phyloP scores from a whole-genome alignment of 1,140 invertebrate species.

The Pseudomyrmex concolor region DNA sequence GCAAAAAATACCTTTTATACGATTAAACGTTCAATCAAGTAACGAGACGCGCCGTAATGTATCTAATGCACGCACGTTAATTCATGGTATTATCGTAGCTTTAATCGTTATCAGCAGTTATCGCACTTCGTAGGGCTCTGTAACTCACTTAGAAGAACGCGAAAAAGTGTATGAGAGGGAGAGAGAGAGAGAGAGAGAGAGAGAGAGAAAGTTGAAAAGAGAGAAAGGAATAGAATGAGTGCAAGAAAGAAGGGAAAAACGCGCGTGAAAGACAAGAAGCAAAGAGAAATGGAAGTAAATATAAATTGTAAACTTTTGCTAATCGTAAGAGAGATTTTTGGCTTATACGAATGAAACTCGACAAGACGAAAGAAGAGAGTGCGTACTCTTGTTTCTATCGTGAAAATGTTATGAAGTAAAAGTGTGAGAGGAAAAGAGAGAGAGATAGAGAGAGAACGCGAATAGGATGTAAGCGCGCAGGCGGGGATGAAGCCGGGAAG shows the following conservation, averaged over 20 bases:
- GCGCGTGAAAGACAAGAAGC: neutral
- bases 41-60: conserved; percentile 71
- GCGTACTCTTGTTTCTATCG: conserved; percentile 32
- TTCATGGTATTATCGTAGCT: conserved; percentile 84
- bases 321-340: conserved; percentile 56
- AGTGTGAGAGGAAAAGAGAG: no score
- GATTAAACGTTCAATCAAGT: conserved; percentile 74
- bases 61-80: conserved; percentile 82
- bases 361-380: neutral
- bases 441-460: conserved; percentile 19
- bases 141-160: conserved; percentile 80
- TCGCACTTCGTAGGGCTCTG: conserved; percentile 82
- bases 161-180: conserved; percentile 23
- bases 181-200: conserved; percentile 9
- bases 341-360: conserved; percentile 40
- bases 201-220: conserved; percentile 10
- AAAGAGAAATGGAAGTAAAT: conserved; percentile 42
- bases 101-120: conserved; percentile 84
- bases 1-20: conserved; percentile 74
- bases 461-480: conserved; percentile 6
- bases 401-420: conserved; percentile 50
- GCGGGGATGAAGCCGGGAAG: conserved; percentile 35
- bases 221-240: neutral
- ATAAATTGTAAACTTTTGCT: conserved; percentile 61
- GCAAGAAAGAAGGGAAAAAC: conserved; percentile 7